These are phyloP conservation scores for Oncorhynchus tshawytscha DNA, from an alignment of 2,113 vertebrate species.

Conservation along the genomic window DNA sequence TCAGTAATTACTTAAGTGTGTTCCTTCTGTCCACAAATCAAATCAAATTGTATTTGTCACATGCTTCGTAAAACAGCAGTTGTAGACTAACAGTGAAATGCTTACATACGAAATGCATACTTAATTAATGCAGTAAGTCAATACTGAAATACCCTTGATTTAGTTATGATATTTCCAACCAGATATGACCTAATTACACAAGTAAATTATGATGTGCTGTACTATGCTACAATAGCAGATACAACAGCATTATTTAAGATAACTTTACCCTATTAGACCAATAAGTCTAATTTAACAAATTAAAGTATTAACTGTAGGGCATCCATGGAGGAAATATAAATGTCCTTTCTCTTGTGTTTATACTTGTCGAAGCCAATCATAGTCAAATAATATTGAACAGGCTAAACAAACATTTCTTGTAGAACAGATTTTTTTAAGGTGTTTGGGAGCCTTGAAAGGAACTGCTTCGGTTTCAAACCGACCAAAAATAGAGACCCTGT, in stretches of 20 bases:
- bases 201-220: neutral
- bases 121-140: conserved; percentile 54
- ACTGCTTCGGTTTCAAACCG: conserved; percentile 17
- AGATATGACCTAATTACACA: neutral
- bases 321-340: neutral
- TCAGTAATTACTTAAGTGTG: conserved; percentile 53
- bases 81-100: too few relatives aligned
- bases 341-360: conserved; percentile 16
- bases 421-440: neutral
- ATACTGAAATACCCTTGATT: conserved; percentile 25
- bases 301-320: neutral
- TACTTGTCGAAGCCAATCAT: conserved; percentile 14
- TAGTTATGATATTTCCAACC: neutral
- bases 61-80: too few relatives aligned
- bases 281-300: neutral
- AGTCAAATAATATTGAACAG: too few relatives aligned
- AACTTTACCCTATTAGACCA: neutral
- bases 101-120: too few relatives aligned
- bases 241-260: neutral
- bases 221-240: neutral
- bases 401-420: too few relatives aligned
- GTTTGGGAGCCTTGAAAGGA: conserved; percentile 18
- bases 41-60: too few relatives aligned
- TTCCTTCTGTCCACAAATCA: conserved; percentile 34
- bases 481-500: conserved; percentile 52